These are phyloP conservation scores for Leptinotarsa rubiginosa DNA, from an alignment of 2,888 invertebrate genomes.

Conservation along the genomic window DNA sequence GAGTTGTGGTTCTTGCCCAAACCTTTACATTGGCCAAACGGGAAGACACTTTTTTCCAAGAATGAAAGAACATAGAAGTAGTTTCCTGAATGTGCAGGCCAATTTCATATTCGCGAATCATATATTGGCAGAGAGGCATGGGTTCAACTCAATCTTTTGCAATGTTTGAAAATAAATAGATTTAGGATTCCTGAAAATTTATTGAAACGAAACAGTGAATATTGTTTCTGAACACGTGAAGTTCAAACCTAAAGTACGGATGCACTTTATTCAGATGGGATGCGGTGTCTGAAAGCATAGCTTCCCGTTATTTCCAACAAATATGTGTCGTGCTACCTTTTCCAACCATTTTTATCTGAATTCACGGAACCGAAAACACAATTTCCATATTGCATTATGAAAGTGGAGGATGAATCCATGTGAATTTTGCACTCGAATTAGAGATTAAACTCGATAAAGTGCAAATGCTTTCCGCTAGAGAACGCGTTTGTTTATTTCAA, in stretches of 20 bases:
- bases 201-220: no score
- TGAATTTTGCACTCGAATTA: conserved; percentile 10
- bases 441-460: not conserved
- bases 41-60: no score
- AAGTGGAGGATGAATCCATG: conserved; percentile 12
- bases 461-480: not conserved
- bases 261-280: not conserved
- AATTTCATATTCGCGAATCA: no score
- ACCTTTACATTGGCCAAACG: no score
- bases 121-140: no score
- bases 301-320: not conserved
- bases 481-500: not conserved
- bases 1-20: no score
- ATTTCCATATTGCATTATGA: conserved; percentile 12
- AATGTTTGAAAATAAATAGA: no score
- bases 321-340: conserved; percentile 10
- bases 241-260: not conserved
- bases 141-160: no score
- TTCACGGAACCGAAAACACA: not conserved
- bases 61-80: no score
- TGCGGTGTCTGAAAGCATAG: conserved; percentile 4
- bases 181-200: no score
- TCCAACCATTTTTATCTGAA: conserved; percentile 8
- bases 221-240: no score
- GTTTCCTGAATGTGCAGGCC: no score